Base-by-base conservation (phyloP, 2,888 invertebrate species). In the Belgica antarctica region DNA sequence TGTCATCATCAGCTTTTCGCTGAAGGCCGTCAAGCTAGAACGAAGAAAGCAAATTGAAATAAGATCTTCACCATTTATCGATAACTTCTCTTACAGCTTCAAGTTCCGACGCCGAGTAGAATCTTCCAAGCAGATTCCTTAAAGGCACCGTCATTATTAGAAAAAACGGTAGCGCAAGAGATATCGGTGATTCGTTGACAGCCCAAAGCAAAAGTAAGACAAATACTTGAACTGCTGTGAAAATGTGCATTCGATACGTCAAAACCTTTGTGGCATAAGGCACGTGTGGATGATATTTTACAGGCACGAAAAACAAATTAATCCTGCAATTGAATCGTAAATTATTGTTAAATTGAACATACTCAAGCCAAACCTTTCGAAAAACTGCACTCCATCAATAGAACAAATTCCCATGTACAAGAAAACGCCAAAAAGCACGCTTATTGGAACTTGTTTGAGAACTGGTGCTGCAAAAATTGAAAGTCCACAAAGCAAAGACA, bases 371-470 rank as follows among this genome's bases (percentile, higher is more conserved):
- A 71, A 80, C 80, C 80, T 85, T 75, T 96, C 94, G 80, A 96
- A 93, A 77, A 98, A 87, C 80, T 97, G 96, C 22, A 97, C 94
- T 72, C 96, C 96, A 75, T 89, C 90, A 75, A 95, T 90, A 3
- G 96, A 94, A 0, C 96, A 94, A 72, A 96, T 87, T 70, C 98
- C 98, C 94, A 94, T 94, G 81, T 95, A 96, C 15, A 98, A 86
- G 82, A 99, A 98, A 27, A 98, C 94, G 22, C 98, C 98, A 77
- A 97, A 94, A 24, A 99, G 84, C 68, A 96, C 95, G n/a, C 97
- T 89, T 86, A 96, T 91, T 0, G 98, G 97, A 72, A 98, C 92
- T 70, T 89, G 83, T 24, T 89, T 83, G 70, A 97, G 81, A 71
- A 92, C 82, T 3, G 89, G 84, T 1, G 92, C 87, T 85, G 94